phyloP scores from a whole-genome alignment of 35 echinoderm and acorn worm species.

The Diadema setosum region DNA sequence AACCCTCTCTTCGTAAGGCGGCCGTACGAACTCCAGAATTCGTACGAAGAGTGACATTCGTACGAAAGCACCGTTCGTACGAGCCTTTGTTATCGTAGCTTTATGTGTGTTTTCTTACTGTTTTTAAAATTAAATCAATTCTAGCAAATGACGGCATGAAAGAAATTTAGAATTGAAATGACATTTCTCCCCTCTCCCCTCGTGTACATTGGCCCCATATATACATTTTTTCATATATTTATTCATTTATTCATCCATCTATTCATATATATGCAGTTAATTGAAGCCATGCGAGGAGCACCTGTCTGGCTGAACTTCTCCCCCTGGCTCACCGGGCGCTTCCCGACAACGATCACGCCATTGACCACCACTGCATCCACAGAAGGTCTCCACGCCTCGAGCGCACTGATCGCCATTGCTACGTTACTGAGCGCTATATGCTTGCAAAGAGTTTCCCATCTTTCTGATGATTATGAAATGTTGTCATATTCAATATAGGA shows the following conservation, averaged over 20 bases:
- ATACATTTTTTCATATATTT: not conserved
- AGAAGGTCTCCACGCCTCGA: too few species aligned
- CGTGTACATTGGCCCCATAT: not conserved
- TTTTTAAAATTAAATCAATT: not conserved
- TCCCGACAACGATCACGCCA: not conserved
- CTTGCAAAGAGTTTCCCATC: too few species aligned
- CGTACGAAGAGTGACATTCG: too few species aligned
- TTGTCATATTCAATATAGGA: too few species aligned
- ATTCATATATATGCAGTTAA: slow-evolving; percentile 4
- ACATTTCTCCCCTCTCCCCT: not conserved
- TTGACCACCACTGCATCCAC: not conserved
- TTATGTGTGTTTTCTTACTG: not conserved
- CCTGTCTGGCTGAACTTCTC: slow-evolving; percentile 47
- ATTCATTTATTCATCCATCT: not conserved
- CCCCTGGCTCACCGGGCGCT: slow-evolving; percentile 29
- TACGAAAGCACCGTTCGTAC: too few species aligned
- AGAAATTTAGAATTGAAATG: not conserved
- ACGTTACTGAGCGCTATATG: too few species aligned
- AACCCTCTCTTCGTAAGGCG: too few species aligned
- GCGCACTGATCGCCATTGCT: too few species aligned
- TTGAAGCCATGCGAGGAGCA: not conserved
- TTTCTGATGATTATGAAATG: too few species aligned
- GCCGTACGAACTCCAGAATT: too few species aligned
- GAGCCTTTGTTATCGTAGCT: too few species aligned
- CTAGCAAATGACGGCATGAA: not conserved